A percentile compares a stretch with the other conserved stretches of the same genome.
phyloP scores from a whole-genome alignment of 1,140 invertebrate species.

The Hirudo medicinalis region DNA sequence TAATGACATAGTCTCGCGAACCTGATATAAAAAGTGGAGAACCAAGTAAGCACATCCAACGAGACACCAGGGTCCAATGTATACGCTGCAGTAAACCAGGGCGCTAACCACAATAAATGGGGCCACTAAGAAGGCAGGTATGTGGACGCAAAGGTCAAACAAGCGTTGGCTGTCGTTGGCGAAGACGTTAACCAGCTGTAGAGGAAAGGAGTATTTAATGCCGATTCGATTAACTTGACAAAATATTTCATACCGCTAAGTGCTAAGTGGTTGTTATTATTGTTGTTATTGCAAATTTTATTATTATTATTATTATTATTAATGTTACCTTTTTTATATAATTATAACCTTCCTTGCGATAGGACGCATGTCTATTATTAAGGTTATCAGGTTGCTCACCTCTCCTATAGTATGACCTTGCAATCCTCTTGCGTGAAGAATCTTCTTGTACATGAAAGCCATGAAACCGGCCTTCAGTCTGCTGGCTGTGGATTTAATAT shows the following conservation, averaged over 20 bases:
- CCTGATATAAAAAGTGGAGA: slow-evolving; percentile 54
- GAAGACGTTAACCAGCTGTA: slow-evolving; percentile 55
- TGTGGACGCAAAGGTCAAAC: slow-evolving; percentile 51
- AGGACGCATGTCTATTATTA: no score
- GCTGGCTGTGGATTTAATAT: background rate
- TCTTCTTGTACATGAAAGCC: slow-evolving; percentile 52
- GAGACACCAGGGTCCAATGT: slow-evolving; percentile 52
- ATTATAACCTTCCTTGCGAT: no score
- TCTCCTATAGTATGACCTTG: slow-evolving; percentile 50
- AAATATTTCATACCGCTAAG: no score
- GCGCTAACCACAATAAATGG: slow-evolving; percentile 51
- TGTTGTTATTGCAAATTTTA: no score
- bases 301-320: no score
- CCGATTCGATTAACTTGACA: no score
- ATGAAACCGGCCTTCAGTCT: slow-evolving; percentile 50
- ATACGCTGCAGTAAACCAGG: slow-evolving; percentile 47
- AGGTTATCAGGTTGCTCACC: no score
- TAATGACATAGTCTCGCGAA: slow-evolving; percentile 29
- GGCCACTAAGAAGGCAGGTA: slow-evolving; percentile 51
- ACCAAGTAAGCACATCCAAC: slow-evolving; percentile 52
- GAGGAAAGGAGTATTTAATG: slow-evolving; percentile 21
- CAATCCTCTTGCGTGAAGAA: slow-evolving; percentile 48
- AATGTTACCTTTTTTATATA: no score
- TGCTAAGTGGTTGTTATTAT: no score
- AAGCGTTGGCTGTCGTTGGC: slow-evolving; percentile 54